Percentiles rank a stretch among this genome's conserved stretches.
Evolutionary conservation across 2,797 vertebrate genomes (phyloP).

Genomic region (Graptemys geographica): DNA sequence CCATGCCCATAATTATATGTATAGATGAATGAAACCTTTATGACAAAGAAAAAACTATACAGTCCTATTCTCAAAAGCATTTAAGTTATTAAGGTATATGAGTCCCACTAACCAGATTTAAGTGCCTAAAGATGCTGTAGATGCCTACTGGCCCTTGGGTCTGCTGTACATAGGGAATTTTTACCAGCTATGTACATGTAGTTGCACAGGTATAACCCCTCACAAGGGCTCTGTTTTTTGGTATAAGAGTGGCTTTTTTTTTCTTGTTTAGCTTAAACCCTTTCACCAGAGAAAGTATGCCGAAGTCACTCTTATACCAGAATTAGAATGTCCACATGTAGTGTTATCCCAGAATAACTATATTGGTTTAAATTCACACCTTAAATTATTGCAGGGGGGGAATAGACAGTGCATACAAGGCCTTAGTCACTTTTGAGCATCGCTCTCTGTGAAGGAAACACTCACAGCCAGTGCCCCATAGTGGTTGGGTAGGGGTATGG

Average conservation of each 20-base stretch:
- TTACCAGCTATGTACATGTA: not conserved
- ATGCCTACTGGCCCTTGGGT: not conserved
- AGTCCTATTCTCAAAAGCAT: constrained; percentile 33
- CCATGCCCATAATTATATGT: not conserved
- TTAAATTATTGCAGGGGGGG: not conserved
- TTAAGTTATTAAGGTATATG: constrained; percentile 17
- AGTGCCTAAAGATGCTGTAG: not conserved
- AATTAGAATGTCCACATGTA: not conserved
- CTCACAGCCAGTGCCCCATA: not conserved
- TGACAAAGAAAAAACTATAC: not conserved
- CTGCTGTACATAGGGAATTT: not conserved
- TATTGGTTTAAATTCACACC: not conserved
- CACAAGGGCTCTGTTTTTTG: not conserved
- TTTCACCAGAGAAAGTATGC: not conserved
- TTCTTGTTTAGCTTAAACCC: not conserved
- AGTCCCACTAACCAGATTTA: not conserved
- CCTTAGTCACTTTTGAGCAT: not conserved
- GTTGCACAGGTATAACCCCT: not conserved
- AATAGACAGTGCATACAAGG: not conserved
- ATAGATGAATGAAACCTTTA: not conserved
- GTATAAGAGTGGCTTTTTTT: not conserved
- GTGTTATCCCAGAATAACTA: not conserved
- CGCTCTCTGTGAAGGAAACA: not conserved
- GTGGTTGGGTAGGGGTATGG: not conserved
- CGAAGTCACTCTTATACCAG: not conserved